Conservation (phyloP, 2,113 vertebrate species). For the Desmodus rotundus region DNA sequence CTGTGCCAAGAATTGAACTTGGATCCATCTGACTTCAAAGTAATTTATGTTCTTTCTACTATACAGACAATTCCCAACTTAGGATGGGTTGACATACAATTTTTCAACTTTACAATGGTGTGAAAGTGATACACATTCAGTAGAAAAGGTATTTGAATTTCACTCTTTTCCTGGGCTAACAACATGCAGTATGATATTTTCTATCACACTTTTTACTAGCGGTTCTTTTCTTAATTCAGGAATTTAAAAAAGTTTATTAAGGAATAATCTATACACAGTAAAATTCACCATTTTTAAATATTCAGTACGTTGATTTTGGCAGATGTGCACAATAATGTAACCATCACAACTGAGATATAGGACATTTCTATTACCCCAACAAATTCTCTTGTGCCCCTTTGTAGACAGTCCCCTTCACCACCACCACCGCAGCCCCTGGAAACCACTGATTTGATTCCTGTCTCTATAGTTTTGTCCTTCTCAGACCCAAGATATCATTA, state of each 20-base stretch:
- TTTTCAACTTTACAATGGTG: neutral
- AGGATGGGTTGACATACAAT: neutral
- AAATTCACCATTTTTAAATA: neutral
- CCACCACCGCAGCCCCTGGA: neutral
- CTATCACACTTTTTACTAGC: neutral
- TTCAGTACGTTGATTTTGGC: neutral
- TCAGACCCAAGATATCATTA: neutral
- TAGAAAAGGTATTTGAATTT: neutral
- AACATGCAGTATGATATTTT: neutral
- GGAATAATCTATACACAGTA: neutral
- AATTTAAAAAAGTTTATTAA: too few relatives aligned
- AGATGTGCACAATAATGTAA: neutral
- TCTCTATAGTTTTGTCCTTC: neutral
- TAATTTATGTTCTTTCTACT: constrained; percentile 18
- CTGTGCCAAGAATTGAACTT: neutral
- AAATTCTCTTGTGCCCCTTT: neutral
- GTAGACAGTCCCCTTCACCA: neutral
- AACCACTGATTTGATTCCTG: neutral
- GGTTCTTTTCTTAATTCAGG: neutral
- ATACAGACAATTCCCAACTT: neutral
- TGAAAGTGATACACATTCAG: neutral
- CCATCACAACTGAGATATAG: neutral
- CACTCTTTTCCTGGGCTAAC: neutral
- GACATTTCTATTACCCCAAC: neutral
- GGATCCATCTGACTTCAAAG: neutral